These are phyloP conservation scores for Orthonevra nobilis DNA, from an alignment of 2,888 invertebrate genomes.

Conservation along the genomic window DNA sequence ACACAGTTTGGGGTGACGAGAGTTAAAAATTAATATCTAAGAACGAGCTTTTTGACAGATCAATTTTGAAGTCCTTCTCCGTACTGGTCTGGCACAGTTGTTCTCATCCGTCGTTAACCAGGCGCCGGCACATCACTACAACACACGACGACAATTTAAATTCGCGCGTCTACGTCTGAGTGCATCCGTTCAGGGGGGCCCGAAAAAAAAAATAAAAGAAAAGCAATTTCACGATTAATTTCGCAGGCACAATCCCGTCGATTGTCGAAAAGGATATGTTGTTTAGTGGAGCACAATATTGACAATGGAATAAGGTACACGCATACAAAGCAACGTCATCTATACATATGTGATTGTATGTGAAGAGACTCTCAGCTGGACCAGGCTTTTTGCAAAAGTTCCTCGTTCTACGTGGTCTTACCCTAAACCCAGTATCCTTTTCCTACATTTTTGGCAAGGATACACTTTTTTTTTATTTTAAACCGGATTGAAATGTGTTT, in stretches of 20 bases:
- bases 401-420: slow-evolving; percentile 16
- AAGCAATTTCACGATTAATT: slow-evolving; percentile 70
- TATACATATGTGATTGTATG: slow-evolving; percentile 4
- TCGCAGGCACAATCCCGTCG: slow-evolving; percentile 62
- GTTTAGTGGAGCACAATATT: slow-evolving; percentile 59
- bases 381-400: slow-evolving; percentile 9
- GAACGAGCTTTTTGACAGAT: slow-evolving; percentile 52
- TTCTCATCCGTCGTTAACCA: too few species aligned
- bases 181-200: slow-evolving; percentile 58
- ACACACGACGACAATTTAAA: slow-evolving; percentile 57
- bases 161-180: slow-evolving; percentile 63
- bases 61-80: slow-evolving; percentile 58
- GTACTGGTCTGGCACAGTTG: slow-evolving; percentile 41
- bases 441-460: slow-evolving; percentile 43
- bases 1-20: slow-evolving; percentile 5
- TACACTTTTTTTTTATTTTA: too few species aligned
- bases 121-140: neutral
- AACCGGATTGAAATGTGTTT: slow-evolving; percentile 52
- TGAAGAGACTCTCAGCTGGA: slow-evolving; percentile 20
- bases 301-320: slow-evolving; percentile 29
- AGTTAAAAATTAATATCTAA: slow-evolving; percentile 59
- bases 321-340: slow-evolving; percentile 1
- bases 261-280: slow-evolving; percentile 62
- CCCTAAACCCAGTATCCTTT: slow-evolving; percentile 32
- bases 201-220: slow-evolving; percentile 56